phyloP scores from a whole-genome alignment of 2,113 vertebrate genomes.

The Hippocampus mohnikei region DNA sequence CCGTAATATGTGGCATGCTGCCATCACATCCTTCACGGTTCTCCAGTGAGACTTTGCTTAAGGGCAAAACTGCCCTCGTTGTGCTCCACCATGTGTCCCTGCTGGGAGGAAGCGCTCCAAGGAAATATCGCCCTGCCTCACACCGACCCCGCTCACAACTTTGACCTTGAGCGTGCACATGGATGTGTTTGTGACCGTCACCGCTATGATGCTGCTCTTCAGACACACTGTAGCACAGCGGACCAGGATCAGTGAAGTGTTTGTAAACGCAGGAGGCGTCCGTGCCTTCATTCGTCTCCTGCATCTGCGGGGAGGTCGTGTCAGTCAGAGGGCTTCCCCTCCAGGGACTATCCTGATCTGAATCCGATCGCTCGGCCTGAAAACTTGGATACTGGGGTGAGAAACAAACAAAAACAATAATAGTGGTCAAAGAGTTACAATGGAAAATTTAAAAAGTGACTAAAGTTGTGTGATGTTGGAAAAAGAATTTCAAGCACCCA shows the following conservation, averaged over 20 bases:
- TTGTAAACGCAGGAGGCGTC: slow-evolving; percentile 85
- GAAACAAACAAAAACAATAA: not conserved
- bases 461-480: not conserved
- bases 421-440: not conserved
- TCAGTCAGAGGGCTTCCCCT: slow-evolving; percentile 89
- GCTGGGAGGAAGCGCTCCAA: slow-evolving; percentile 80
- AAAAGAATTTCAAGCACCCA: too few relatives aligned
- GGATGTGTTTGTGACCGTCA: slow-evolving; percentile 72
- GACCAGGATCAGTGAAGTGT: slow-evolving; percentile 77
- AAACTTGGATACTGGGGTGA: slow-evolving; percentile 84
- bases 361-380: slow-evolving; percentile 88
- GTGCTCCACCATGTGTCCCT: slow-evolving; percentile 88
- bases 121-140: slow-evolving; percentile 89
- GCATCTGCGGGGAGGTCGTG: slow-evolving; percentile 84
- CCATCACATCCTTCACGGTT: slow-evolving; percentile 80
- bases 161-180: slow-evolving; percentile 66
- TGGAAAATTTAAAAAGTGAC: not conserved
- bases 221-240: slow-evolving; percentile 79
- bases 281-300: slow-evolving; percentile 79
- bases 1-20: slow-evolving; percentile 82
- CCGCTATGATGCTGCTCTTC: slow-evolving; percentile 73
- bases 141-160: slow-evolving; percentile 86
- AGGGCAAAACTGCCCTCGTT: slow-evolving; percentile 73
- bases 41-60: slow-evolving; percentile 83
- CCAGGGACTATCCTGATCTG: slow-evolving; percentile 93